These are phyloP conservation scores for Euleptes europaea DNA, from an alignment of 2,113 vertebrate species.

Conservation along the genomic window DNA sequence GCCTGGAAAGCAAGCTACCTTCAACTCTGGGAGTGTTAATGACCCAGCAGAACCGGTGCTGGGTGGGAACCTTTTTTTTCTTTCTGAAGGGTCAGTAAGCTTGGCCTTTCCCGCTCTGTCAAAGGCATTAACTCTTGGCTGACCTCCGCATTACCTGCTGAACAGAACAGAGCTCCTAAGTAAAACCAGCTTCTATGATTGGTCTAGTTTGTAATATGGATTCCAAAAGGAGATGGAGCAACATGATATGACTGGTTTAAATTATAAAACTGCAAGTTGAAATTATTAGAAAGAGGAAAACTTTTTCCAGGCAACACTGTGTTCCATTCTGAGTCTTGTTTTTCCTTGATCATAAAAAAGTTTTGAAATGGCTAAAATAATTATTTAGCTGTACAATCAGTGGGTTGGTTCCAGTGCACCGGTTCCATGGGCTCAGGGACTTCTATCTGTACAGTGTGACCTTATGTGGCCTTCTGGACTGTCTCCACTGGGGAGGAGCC, in stretches of 20 bases:
- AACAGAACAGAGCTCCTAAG: neutral
- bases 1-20: neutral
- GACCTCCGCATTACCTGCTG: neutral
- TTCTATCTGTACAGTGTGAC: too few species aligned
- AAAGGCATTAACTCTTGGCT: neutral
- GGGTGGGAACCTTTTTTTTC: neutral
- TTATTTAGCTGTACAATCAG: neutral
- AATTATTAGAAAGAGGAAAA: neutral
- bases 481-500: too few species aligned
- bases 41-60: neutral
- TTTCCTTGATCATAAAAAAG: neutral
- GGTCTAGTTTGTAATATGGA: neutral
- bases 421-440: too few species aligned
- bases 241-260: neutral
- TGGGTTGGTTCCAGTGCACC: too few species aligned
- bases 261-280: neutral
- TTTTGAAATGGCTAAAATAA: neutral
- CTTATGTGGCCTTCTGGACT: too few species aligned
- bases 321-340: neutral
- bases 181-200: neutral
- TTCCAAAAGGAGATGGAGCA: neutral
- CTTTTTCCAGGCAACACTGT: too few species aligned
- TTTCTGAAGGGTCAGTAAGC: neutral
- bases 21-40: neutral
- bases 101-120: neutral